Conservation (phyloP, 2,797 vertebrate species). For the Sebastolobus altivelis region DNA sequence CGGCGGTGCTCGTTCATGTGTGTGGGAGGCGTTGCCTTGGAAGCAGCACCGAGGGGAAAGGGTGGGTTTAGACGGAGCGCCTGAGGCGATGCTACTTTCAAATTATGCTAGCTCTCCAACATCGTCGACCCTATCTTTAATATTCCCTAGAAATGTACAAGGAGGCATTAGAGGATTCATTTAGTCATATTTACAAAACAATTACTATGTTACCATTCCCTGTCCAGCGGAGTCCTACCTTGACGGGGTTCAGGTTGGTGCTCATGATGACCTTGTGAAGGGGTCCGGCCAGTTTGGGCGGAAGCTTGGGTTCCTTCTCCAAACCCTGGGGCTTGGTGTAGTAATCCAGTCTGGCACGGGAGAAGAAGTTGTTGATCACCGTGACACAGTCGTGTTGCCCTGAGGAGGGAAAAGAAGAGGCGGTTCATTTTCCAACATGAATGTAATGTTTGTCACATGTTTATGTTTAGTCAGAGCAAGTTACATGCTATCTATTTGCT, state of each 20-base stretch:
- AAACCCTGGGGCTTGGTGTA: slow-evolving; percentile 95
- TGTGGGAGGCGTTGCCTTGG: too few species aligned
- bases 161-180: too few species aligned
- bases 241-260: slow-evolving; percentile 96
- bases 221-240: slow-evolving; percentile 80
- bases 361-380: slow-evolving; percentile 98
- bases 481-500: background rate
- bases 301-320: slow-evolving; percentile 95
- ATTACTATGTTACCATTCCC: background rate
- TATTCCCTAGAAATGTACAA: too few species aligned
- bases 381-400: slow-evolving; percentile 99
- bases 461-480: background rate
- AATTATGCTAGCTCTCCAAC: too few species aligned
- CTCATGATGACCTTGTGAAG: slow-evolving; percentile 97
- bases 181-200: background rate
- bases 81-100: too few species aligned
- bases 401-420: slow-evolving; percentile 59
- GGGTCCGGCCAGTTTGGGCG: slow-evolving; percentile 92
- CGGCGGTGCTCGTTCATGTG: too few species aligned
- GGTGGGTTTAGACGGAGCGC: too few species aligned
- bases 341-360: slow-evolving; percentile 94
- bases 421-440: background rate
- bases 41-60: too few species aligned
- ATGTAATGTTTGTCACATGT: background rate
- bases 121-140: too few species aligned